phyloP scores from a whole-genome alignment of 1,140 invertebrate genomes.

The Idris sp. region DNA sequence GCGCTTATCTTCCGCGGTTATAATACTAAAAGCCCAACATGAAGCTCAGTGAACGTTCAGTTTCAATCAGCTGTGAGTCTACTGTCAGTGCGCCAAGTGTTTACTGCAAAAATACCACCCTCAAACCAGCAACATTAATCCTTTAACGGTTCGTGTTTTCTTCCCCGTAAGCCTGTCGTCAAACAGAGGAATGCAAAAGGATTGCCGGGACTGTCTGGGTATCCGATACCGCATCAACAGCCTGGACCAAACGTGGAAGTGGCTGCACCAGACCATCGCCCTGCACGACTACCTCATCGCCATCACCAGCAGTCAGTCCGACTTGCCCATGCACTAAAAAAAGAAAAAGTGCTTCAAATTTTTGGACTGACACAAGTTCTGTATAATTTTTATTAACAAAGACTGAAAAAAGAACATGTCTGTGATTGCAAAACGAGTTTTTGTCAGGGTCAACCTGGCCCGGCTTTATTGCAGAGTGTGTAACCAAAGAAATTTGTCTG shows the following conservation, averaged over 20 bases:
- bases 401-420: too few species aligned
- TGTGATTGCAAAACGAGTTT: too few species aligned
- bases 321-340: constrained; percentile 74
- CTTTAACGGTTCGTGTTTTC: constrained; percentile 13
- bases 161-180: constrained; percentile 79
- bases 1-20: too few species aligned
- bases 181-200: constrained; percentile 89
- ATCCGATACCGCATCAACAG: constrained; percentile 89
- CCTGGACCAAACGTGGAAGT: constrained; percentile 94
- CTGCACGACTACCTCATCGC: constrained; percentile 91
- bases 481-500: constrained; percentile 1
- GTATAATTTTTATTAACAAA: too few species aligned
- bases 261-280: constrained; percentile 91
- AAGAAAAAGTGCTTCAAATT: too few species aligned
- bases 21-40: too few species aligned
- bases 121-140: constrained; percentile 15
- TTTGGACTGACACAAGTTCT: too few species aligned
- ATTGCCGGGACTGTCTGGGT: constrained; percentile 89
- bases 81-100: background rate
- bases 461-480: background rate
- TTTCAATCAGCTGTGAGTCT: too few species aligned
- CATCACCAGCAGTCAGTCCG: constrained; percentile 85
- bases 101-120: background rate
- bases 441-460: too few species aligned
- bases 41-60: too few species aligned